Evolutionary conservation across 2,113 vertebrate species (phyloP), one percentile per base, ranked within the genome.

Genomic region (Elgaria multicarinata): DNA sequence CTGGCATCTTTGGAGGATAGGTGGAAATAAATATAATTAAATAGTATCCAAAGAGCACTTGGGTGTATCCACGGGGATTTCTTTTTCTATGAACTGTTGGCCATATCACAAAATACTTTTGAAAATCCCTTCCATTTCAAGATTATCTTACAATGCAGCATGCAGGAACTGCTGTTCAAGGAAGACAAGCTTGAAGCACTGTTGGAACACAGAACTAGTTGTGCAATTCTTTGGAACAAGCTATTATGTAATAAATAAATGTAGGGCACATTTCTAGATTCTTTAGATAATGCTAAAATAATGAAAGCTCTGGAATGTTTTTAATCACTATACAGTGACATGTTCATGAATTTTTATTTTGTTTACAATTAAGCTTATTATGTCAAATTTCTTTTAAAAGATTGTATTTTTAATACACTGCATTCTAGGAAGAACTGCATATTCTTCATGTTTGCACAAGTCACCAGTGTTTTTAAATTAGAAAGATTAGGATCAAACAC

Each of bases 401-500:
- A 18, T 53, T 18, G 46, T 1, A 26, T 67, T 89, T 82, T 87
- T 50, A n/a, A 75, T 31, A 36, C 12, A 66, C 18, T 33, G 55
- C 20, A 31, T 3, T 13, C 6, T 13, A 83, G 77, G 75, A 89
- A 9, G 77, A 75, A 50, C 46, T 90, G 67, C 14, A 55, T 20
- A 78, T 31, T 31, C 42, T 20, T 88, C 39, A 62, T 78, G 92
- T 86, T 85, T 89, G 83, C 58, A 92, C 42, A 87, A 71, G 80
- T 87, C 86, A 94, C 89, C 81, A 95, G 89, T 77, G 90, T 33
- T 94, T 92, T 89, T 44, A 87, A 71, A 74, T 44, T 44, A 89
- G 87, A 81, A 78, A 89, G 92, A 93, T 90, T 78, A 67, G 83
- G 2, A 85, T 91, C 91, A 95, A 94, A 91, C 92, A 72, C 88